phyloP scores from a whole-genome alignment of 2,113 vertebrate species.

The Falcunculus frontatus region DNA sequence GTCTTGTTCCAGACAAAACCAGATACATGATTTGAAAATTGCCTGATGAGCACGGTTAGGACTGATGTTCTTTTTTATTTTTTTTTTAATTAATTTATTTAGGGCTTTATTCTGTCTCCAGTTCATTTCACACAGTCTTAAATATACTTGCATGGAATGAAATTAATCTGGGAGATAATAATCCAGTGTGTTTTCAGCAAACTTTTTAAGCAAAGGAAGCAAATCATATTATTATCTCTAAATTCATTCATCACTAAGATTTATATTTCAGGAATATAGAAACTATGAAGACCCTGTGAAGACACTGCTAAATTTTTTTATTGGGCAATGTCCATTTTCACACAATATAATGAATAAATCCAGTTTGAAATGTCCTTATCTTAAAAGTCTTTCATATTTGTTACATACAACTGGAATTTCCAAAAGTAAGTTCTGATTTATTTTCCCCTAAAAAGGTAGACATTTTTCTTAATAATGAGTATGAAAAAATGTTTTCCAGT shows the following conservation, averaged over 20 bases:
- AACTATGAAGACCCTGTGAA: background rate
- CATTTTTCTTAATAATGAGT: background rate
- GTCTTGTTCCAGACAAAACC: constrained; percentile 18
- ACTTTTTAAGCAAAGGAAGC: background rate
- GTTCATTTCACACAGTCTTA: background rate
- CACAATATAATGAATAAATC: background rate
- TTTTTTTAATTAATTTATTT: background rate
- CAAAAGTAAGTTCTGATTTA: background rate
- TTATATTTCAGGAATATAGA: background rate
- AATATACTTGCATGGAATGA: background rate
- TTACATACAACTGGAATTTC: background rate
- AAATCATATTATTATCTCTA: background rate
- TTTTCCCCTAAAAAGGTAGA: background rate
- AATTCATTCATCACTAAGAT: background rate
- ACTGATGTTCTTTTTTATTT: background rate
- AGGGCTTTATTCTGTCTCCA: background rate
- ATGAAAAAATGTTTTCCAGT: background rate
- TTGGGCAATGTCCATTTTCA: background rate
- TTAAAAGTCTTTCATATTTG: background rate
- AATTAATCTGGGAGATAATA: background rate
- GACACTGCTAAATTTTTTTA: background rate
- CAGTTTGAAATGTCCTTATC: background rate
- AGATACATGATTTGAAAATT: constrained; percentile 21
- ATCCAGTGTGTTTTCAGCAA: background rate
- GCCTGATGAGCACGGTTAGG: background rate